Conservation (phyloP, 2,113 vertebrate species). For the Sminthopsis crassicaudata region DNA sequence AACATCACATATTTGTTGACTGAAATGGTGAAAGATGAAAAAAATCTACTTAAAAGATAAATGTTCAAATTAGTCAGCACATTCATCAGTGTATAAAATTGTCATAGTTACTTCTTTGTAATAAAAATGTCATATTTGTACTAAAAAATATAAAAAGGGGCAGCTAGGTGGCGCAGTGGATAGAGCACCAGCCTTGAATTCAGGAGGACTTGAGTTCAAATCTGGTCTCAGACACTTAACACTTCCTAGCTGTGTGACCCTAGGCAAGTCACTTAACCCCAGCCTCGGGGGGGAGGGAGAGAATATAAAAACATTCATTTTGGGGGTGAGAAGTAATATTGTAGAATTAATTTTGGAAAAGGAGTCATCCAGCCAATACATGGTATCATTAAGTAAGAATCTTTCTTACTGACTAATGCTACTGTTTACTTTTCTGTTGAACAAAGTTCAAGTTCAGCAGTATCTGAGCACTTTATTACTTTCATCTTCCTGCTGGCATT, state of each 20-base stretch:
- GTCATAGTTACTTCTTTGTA: conserved; percentile 19
- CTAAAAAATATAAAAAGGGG: too few species aligned
- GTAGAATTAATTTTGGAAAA: conserved; percentile 31
- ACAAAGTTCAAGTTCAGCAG: not conserved
- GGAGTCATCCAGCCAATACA: conserved; percentile 13
- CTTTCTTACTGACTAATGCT: conserved; percentile 23
- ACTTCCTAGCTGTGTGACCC: too few species aligned
- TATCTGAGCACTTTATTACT: not conserved
- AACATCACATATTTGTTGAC: conserved; percentile 35
- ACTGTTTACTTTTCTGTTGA: conserved; percentile 33
- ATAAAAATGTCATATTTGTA: conserved; percentile 8
- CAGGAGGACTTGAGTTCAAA: too few species aligned
- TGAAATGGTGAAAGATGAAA: conserved; percentile 41
- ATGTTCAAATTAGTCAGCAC: not conserved
- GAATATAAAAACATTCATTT: conserved; percentile 47
- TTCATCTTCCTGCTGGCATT: not conserved
- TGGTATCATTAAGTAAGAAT: conserved; percentile 18
- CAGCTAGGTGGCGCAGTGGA: too few species aligned
- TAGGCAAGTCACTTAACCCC: too few species aligned
- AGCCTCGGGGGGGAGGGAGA: too few species aligned
- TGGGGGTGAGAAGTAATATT: conserved; percentile 32
- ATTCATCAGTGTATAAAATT: not conserved
- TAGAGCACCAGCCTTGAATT: too few species aligned
- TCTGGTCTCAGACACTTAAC: too few species aligned
- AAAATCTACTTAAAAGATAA: conserved; percentile 16